Conservation (phyloP, 1,140 invertebrate species). For the Microplitis demolitor region DNA sequence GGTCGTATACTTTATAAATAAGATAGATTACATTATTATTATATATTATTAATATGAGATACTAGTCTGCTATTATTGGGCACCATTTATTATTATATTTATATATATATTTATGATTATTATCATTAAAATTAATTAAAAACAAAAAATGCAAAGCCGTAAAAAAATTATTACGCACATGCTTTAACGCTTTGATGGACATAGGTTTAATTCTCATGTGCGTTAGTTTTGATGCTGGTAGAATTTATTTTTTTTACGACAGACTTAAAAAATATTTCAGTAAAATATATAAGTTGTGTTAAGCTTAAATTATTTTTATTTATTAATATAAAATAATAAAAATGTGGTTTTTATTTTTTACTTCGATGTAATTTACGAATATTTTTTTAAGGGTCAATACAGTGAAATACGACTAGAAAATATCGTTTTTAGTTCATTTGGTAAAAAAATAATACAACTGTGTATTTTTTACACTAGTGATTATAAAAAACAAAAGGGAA, state of each 20-base stretch:
- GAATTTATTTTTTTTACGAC: neutral
- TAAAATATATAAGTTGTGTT: too few species aligned
- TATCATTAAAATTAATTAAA: neutral
- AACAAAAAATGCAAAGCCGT: neutral
- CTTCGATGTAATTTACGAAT: constrained; percentile 10
- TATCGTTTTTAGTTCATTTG: neutral
- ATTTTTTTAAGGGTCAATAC: constrained; percentile 23
- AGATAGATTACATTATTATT: constrained; percentile 17
- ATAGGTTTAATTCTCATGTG: too few species aligned
- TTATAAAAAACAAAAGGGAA: neutral
- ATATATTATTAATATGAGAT: constrained; percentile 12
- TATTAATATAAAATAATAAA: too few species aligned
- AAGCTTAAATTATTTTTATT: too few species aligned
- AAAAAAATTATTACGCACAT: neutral
- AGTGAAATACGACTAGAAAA: constrained; percentile 19
- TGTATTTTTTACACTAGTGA: neutral
- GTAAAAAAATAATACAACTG: constrained; percentile 9
- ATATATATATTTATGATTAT: constrained; percentile 20
- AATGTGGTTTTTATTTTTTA: too few species aligned
- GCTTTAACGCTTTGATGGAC: neutral
- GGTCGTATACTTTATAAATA: constrained; percentile 33
- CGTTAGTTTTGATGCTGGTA: neutral
- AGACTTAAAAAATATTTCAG: too few species aligned
- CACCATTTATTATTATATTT: neutral
- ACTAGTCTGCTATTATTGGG: neutral